phyloP scores from a whole-genome alignment of 2,113 vertebrate genomes.

The Tringa solitaria region DNA sequence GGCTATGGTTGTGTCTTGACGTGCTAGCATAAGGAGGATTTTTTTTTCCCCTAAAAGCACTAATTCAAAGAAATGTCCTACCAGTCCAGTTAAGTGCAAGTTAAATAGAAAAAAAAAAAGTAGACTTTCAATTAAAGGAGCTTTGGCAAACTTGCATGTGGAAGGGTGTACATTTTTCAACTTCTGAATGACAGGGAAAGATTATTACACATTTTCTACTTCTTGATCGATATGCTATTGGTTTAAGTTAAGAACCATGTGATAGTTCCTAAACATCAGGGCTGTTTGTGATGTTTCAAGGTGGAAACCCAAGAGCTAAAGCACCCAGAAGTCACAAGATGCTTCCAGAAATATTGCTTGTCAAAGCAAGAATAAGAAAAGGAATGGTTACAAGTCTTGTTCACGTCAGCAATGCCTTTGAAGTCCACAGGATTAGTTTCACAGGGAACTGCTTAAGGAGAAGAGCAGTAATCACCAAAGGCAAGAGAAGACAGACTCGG shows the following conservation, averaged over 20 bases:
- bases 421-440: constrained; percentile 6
- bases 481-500: background rate
- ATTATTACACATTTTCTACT: background rate
- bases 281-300: background rate
- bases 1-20: background rate
- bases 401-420: background rate
- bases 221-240: background rate
- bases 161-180: background rate
- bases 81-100: background rate
- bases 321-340: background rate
- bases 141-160: background rate
- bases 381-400: background rate
- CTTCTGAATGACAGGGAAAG: background rate
- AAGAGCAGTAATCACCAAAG: background rate
- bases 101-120: background rate
- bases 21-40: background rate
- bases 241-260: background rate
- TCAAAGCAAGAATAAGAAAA: background rate
- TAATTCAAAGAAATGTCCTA: background rate
- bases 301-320: background rate
- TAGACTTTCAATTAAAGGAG: background rate
- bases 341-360: background rate
- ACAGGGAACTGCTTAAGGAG: background rate
- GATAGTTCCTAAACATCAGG: background rate
- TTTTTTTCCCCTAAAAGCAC: background rate